phyloP scores from a whole-genome alignment of 2,888 invertebrate species.

The Dolichopus griseipennis region DNA sequence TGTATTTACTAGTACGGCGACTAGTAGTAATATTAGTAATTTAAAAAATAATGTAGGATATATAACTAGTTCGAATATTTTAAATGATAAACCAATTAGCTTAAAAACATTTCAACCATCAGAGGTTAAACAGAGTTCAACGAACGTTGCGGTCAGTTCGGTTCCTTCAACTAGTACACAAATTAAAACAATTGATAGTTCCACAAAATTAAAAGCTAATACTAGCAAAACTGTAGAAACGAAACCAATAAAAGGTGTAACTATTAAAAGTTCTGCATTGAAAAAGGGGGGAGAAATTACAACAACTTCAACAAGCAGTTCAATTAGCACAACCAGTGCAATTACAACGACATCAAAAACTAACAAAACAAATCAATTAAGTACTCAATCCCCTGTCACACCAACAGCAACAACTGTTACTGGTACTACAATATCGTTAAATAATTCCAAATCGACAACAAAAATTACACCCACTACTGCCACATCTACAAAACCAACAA shows the following conservation, averaged over 20 bases:
- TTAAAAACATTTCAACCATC: slow-evolving; percentile 1
- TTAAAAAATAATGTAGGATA: background rate
- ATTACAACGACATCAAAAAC: background rate
- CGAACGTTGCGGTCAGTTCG: background rate
- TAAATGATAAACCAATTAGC: background rate
- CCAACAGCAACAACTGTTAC: background rate
- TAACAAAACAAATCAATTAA: slow-evolving; percentile 9
- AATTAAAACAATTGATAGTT: background rate
- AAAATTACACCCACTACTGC: slow-evolving; percentile 13
- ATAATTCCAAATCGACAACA: slow-evolving; percentile 10
- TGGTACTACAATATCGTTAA: background rate
- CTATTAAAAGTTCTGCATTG: background rate
- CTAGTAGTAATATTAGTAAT: slow-evolving; percentile 1
- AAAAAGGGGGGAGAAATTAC: background rate
- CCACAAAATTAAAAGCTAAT: background rate
- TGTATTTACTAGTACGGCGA: background rate
- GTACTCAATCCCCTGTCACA: slow-evolving; percentile 16
- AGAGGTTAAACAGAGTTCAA: background rate
- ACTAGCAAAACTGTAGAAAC: background rate
- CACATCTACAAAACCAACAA: slow-evolving; percentile 15
- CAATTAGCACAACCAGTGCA: slow-evolving; percentile 9
- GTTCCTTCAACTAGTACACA: background rate
- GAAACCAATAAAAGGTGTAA: background rate
- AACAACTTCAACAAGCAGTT: slow-evolving; percentile 10
- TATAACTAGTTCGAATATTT: background rate